These are phyloP conservation scores for Eurystomus glaucurus DNA, from an alignment of 2,797 vertebrate species.

Conservation along the genomic window DNA sequence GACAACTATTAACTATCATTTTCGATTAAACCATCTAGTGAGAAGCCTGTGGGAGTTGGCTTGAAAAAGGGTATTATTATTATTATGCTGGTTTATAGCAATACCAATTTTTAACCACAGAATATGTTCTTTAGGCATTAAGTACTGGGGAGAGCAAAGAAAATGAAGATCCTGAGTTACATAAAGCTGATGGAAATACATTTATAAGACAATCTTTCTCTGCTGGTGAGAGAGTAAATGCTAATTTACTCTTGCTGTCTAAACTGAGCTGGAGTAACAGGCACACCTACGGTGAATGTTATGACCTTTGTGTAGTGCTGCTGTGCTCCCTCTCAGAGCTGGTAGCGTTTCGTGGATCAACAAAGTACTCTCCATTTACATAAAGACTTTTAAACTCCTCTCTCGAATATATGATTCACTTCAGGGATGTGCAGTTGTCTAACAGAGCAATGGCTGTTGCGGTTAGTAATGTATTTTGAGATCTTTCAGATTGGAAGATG, in stretches of 20 bases:
- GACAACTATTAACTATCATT: constrained; percentile 12
- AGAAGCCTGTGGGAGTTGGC: constrained; percentile 43
- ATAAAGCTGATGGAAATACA: constrained; percentile 27
- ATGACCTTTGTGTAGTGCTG: constrained; percentile 42
- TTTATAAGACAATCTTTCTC: constrained; percentile 21
- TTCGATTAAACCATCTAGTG: neutral
- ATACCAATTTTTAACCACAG: constrained; percentile 46
- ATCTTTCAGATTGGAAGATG: constrained; percentile 53
- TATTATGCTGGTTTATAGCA: constrained; percentile 32
- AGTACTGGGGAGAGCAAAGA: neutral
- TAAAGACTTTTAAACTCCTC: constrained; percentile 37
- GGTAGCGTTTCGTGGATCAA: neutral
- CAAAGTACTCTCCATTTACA: constrained; percentile 33
- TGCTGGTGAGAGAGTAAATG: constrained; percentile 29
- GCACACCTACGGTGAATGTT: constrained; percentile 27
- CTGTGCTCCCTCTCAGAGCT: constrained; percentile 2
- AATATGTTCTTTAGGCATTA: constrained; percentile 32
- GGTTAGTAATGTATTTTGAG: constrained; percentile 50
- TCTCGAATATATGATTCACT: constrained; percentile 29
- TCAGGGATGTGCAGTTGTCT: constrained; percentile 34
- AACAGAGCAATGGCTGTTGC: constrained; percentile 27
- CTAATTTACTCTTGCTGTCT: constrained; percentile 47
- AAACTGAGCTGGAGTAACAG: neutral
- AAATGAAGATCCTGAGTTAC: constrained; percentile 35
- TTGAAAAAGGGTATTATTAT: constrained; percentile 36